Percentiles rank a stretch among this genome's conserved stretches.
phyloP scores from a whole-genome alignment of 2,113 vertebrate species.

The Hippocampus barbouri region DNA sequence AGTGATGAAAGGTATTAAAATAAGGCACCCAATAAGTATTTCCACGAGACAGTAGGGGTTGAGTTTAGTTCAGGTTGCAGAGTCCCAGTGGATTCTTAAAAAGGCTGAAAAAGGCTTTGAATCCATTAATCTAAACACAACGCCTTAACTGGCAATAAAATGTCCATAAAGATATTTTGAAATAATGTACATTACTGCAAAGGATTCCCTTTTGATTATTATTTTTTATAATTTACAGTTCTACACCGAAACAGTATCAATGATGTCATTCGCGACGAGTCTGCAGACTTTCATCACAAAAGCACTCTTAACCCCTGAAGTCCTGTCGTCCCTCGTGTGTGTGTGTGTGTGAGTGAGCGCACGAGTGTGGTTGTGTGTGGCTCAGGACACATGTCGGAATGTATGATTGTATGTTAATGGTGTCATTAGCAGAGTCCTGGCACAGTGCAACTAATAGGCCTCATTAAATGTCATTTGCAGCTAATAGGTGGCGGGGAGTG shows the following conservation, averaged over 20 bases:
- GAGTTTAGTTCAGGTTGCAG: neutral
- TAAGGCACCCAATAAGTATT: neutral
- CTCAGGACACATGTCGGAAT: constrained; percentile 20
- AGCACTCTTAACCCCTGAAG: too few relatives aligned
- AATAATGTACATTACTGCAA: neutral
- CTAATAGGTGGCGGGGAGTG: constrained; percentile 75
- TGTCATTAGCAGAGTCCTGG: constrained; percentile 60
- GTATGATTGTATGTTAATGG: constrained; percentile 49
- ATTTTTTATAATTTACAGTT: too few relatives aligned
- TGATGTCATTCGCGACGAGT: too few relatives aligned
- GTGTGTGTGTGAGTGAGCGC: constrained; percentile 17
- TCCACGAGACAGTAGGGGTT: neutral
- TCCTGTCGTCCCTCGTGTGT: neutral
- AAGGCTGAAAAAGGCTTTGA: too few relatives aligned
- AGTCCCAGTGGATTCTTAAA: too few relatives aligned
- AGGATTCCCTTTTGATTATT: neutral
- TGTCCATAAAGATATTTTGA: too few relatives aligned
- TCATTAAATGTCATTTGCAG: constrained; percentile 78
- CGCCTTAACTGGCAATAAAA: too few relatives aligned
- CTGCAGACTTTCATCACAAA: too few relatives aligned
- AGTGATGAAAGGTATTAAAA: neutral
- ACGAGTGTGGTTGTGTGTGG: neutral
- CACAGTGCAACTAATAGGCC: constrained; percentile 66
- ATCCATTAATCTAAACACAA: too few relatives aligned
- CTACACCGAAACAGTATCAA: too few relatives aligned